Percentiles rank a stretch among this genome's conserved stretches.
Evolutionary conservation across 2,888 invertebrate species (phyloP).

Genomic region (Ornithoptera priamus): DNA sequence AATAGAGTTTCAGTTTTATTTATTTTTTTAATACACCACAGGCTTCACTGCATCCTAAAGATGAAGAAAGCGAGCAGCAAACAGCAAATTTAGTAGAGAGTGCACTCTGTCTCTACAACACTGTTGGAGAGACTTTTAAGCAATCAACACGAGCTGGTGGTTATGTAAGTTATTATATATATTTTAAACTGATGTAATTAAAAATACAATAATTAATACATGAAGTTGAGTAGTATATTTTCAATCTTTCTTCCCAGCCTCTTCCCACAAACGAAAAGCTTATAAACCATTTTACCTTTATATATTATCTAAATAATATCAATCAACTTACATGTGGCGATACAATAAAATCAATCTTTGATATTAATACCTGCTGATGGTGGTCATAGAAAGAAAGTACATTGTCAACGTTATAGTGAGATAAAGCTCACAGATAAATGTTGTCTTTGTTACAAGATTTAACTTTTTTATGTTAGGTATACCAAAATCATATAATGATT

Average conservation of each 20-base stretch:
- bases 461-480: constrained; percentile 76
- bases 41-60: constrained; percentile 76
- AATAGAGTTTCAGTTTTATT: neutral
- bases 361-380: no score
- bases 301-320: no score
- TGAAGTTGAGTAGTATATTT: no score
- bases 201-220: no score
- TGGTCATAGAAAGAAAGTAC: no score
- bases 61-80: constrained; percentile 91
- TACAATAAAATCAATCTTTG: no score
- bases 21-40: constrained; percentile 34
- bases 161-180: constrained; percentile 78
- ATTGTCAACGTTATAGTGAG: no score
- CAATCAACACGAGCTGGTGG: constrained; percentile 93
- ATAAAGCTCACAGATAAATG: neutral
- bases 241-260: no score
- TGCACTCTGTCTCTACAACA: constrained; percentile 91
- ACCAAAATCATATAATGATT: constrained; percentile 93
- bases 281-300: no score
- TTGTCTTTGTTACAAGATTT: neutral
- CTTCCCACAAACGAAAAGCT: no score
- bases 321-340: no score
- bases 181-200: neutral
- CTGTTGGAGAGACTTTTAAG: constrained; percentile 89
- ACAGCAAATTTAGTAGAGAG: constrained; percentile 93